Base-by-base conservation (phyloP, 2,888 invertebrate species). In the Campoplex nolae region DNA sequence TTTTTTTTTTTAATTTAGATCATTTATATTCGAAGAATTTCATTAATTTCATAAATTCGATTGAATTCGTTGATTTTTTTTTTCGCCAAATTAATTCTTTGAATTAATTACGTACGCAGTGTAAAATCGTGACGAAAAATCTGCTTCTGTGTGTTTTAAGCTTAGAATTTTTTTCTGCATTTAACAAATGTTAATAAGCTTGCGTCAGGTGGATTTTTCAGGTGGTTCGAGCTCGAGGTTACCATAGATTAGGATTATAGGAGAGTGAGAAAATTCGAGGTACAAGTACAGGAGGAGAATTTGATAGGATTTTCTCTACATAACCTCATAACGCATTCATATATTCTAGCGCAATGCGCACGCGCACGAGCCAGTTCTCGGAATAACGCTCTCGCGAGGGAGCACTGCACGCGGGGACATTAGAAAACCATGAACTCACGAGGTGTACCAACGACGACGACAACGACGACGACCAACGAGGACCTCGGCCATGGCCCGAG, bases 291-390 rank as follows among this genome's bases (percentile, higher is more conserved):
- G 42, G 65, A 75, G 78, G 79, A 75, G 54, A 23, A 86, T 71
- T 86, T 42, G 79, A 35, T 74, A 85, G 89, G 51, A 35, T 67
- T 54, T 76, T n/a, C 71, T 42, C 32, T 18, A 23, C 42, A 89
- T 87, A 86, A 87, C 88, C 90, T 91, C 91, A 91, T 91, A 90
- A 91, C 89, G 85, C 89, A 91, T 91, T 91, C 91, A 91, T 91
- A 90, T 91, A 91, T 91, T 91, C 91, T 89, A 89, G 87, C 88
- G 90, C 56, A 71, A 73, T 68, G 58, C 68, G 77, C 78, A 71
- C 78, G 83, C 83, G 80, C 65, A 51, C 71, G 71, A 32, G 73
- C 73, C 62, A 86, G 76, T 86, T 86, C 83, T 79, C 73, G 86
- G 86, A 86, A 86, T 84, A 84, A 81, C 73, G 83, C 48, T 67